A percentile compares a stretch with the other conserved stretches of the same genome.
Conservation (phyloP, 2,888 invertebrate species). For the Pammene fasciana region DNA sequence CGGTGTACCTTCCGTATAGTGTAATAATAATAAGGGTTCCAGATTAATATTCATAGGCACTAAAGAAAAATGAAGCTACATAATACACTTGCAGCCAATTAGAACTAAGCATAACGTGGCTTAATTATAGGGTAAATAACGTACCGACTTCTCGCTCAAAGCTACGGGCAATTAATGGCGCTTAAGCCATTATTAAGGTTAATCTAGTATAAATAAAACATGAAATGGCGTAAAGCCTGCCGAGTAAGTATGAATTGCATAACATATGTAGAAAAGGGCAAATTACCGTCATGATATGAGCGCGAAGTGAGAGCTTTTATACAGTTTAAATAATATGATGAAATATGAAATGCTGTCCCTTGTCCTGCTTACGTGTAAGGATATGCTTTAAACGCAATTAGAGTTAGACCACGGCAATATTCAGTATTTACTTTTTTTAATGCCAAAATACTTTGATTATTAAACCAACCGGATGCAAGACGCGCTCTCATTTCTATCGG, state of each 20-base stretch:
- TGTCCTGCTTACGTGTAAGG: too few species aligned
- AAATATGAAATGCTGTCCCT: too few species aligned
- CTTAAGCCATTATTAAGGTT: background rate
- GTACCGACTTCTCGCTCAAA: background rate
- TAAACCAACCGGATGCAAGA: too few species aligned
- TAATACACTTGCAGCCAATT: slow-evolving; percentile 20
- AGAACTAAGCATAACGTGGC: slow-evolving; percentile 5
- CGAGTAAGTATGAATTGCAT: background rate
- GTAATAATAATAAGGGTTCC: background rate
- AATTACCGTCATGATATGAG: background rate
- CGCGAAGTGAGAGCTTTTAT: background rate
- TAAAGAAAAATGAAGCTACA: slow-evolving; percentile 7
- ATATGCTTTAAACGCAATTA: too few species aligned
- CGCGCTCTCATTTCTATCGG: too few species aligned
- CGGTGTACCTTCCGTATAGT: too few species aligned
- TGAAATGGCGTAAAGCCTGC: background rate
- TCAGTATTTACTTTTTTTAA: too few species aligned
- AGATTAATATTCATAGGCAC: slow-evolving; percentile 17
- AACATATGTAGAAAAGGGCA: background rate
- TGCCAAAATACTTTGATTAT: too few species aligned
- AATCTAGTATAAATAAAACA: background rate
- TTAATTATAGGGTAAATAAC: slow-evolving; percentile 22
- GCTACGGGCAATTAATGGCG: background rate
- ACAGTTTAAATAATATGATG: background rate
- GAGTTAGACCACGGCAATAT: too few species aligned